Percentiles rank a stretch among this genome's conserved stretches.
Conservation (phyloP, 1,140 invertebrate genomes). For the Coelopa frigida region DNA sequence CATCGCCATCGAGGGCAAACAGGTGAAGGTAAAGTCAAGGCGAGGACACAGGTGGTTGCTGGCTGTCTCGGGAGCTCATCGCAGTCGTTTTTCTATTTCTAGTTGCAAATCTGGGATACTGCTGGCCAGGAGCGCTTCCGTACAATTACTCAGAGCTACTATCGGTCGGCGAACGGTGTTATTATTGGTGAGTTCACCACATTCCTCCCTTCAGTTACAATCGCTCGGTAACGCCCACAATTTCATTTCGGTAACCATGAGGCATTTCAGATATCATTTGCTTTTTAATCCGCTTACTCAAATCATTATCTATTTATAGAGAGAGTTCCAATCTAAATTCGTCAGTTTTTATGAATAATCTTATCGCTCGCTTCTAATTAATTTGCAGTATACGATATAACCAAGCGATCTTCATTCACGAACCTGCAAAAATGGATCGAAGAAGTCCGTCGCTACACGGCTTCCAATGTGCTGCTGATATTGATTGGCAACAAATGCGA, state of each 20-base stretch:
- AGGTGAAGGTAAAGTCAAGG: conserved; percentile 69
- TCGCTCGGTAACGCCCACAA: conserved; percentile 17
- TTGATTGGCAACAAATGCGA: conserved; percentile 92
- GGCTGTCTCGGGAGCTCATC: no score
- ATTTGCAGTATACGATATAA: conserved; percentile 85
- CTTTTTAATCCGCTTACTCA: no score
- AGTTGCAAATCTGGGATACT: conserved; percentile 84
- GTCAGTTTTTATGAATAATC: no score
- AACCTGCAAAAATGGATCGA: conserved; percentile 89
- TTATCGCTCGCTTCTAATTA: no score
- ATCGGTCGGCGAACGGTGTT: conserved; percentile 85
- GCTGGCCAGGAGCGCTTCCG: conserved; percentile 88
- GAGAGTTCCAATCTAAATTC: no score
- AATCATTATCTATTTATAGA: no score
- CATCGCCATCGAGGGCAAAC: conserved; percentile 82
- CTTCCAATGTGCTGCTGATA: conserved; percentile 80
- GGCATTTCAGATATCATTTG: no score
- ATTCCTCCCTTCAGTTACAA: background rate
- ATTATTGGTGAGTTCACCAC: conserved; percentile 61
- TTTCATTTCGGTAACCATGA: background rate
- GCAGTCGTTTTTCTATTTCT: conserved; percentile 4
- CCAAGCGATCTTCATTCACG: conserved; percentile 82
- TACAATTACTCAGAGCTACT: conserved; percentile 91
- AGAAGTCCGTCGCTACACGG: conserved; percentile 86
- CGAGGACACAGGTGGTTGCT: background rate